Percentiles rank a stretch among this genome's conserved stretches.
These are phyloP conservation scores for Sternarchorhynchus goeldii DNA, from an alignment of 2,797 vertebrate genomes.

Conservation along the genomic window DNA sequence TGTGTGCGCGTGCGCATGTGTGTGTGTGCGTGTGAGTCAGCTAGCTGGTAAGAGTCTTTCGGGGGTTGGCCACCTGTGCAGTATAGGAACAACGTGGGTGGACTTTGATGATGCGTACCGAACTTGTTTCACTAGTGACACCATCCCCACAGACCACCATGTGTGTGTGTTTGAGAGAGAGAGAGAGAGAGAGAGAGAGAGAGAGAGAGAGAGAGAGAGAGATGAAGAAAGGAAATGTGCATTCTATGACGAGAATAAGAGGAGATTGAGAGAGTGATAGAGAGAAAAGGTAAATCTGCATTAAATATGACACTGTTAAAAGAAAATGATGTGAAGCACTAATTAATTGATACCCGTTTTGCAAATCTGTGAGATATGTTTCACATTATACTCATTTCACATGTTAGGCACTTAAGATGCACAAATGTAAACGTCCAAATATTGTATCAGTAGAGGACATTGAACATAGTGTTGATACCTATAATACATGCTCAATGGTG, in stretches of 20 bases:
- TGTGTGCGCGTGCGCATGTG: conserved; percentile 25
- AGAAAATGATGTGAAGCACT: too few relatives aligned
- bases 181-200: conserved; percentile 19
- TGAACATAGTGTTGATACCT: too few relatives aligned
- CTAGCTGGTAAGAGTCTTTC: conserved; percentile 40
- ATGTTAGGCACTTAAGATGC: too few relatives aligned
- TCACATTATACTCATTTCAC: too few relatives aligned
- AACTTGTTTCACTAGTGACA: conserved; percentile 53
- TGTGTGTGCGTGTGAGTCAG: conserved; percentile 47
- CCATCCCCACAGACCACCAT: conserved; percentile 41
- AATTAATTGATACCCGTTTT: too few relatives aligned
- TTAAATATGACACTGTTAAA: too few relatives aligned
- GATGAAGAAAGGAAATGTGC: background rate
- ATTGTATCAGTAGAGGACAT: too few relatives aligned
- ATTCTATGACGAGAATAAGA: background rate
- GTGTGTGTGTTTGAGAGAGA: conserved; percentile 24
- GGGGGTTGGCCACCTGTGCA: conserved; percentile 52
- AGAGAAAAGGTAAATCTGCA: background rate
- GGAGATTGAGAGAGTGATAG: background rate
- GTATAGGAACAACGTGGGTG: conserved; percentile 55
- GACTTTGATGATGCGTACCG: conserved; percentile 53
- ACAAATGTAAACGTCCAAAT: too few relatives aligned
- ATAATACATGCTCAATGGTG: too few relatives aligned
- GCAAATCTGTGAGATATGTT: too few relatives aligned
- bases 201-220: background rate